Evolutionary conservation across 2,888 invertebrate genomes (phyloP), one percentile per base, ranked within the genome.

Genomic region (Parnassius smintheus): DNA sequence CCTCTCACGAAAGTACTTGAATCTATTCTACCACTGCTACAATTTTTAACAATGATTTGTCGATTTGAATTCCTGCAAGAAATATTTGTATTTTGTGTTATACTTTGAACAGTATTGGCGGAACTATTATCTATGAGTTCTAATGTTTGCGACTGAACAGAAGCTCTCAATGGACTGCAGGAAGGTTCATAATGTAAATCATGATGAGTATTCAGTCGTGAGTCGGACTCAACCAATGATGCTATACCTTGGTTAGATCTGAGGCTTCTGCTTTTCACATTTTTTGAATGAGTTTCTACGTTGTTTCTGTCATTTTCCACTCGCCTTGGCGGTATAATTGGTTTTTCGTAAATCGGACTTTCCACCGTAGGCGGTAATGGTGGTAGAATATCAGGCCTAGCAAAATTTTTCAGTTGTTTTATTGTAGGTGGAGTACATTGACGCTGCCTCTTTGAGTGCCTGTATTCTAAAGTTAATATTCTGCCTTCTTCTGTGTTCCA

Each of bases 371-470:
- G 92, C 1, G 94, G 93, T 57, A 93, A 86, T 1, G 95, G 93
- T 9, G 95, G 95, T 56, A 95, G 92, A 12, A 95, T 93, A 75
- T 95, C 95, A 0, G 95, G 95, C 35, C 94, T 93, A 53, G 93
- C 89, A 70, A 90, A 80, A 70, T 82, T 90, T 66, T 92, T 88
- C 2, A 85, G 65, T 65, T 90, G 88, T 73, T 86, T 91, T 52
- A 87, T 83, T 9, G 88, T 91, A 0, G 93, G 90, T 22, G 92
- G 92, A 9, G 92, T 92, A 12, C 92, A 91, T 65, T 93, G 93
- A 2, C 96, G 90, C 78, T 96, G 96, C 50, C 96, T 88, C 65
- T 94, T 95, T 2, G 95, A 94, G 75, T 96, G 96, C 65, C 95
- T 92, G 11, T 94, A 93, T 75, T 96, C 96, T 57, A 96, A 86